Conservation (phyloP, 2,113 vertebrate genomes). For the Eptesicus fuscus region DNA sequence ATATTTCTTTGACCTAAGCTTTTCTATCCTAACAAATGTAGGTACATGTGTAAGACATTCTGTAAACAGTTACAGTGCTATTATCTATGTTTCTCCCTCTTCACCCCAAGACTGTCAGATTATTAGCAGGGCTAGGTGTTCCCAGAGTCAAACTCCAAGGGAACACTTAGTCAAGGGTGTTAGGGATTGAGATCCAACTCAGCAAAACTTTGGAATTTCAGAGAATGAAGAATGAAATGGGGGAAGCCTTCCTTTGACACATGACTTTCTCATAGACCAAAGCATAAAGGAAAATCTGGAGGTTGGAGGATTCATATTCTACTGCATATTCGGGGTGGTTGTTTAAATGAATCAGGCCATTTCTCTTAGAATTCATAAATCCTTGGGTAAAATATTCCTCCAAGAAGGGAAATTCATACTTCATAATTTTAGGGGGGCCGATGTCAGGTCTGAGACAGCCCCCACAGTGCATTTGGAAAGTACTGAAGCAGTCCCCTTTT, state of each 20-base stretch:
- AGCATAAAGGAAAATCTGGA: neutral
- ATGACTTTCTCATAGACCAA: neutral
- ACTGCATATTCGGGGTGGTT: neutral
- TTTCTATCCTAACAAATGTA: neutral
- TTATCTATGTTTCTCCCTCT: neutral
- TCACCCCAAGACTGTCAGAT: neutral
- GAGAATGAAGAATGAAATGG: neutral
- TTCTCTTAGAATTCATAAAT: slow-evolving; percentile 65
- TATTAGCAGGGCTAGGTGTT: neutral
- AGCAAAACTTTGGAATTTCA: neutral
- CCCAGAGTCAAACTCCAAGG: neutral
- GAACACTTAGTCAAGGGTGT: neutral
- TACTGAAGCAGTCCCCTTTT: neutral
- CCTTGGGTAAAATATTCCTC: slow-evolving; percentile 52
- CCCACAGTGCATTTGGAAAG: slow-evolving; percentile 33
- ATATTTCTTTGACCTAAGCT: neutral
- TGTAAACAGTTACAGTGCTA: neutral
- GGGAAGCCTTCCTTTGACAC: neutral
- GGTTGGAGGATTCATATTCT: neutral
- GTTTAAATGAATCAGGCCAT: slow-evolving; percentile 43
- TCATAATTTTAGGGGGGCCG: slow-evolving; percentile 45
- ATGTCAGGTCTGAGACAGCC: slow-evolving; percentile 50
- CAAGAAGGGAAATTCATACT: slow-evolving; percentile 49
- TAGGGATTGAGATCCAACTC: neutral
- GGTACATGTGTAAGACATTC: neutral